Base-by-base conservation (phyloP, 53 echinoderm and acorn worm species). In the Paracentrotus lividus region DNA sequence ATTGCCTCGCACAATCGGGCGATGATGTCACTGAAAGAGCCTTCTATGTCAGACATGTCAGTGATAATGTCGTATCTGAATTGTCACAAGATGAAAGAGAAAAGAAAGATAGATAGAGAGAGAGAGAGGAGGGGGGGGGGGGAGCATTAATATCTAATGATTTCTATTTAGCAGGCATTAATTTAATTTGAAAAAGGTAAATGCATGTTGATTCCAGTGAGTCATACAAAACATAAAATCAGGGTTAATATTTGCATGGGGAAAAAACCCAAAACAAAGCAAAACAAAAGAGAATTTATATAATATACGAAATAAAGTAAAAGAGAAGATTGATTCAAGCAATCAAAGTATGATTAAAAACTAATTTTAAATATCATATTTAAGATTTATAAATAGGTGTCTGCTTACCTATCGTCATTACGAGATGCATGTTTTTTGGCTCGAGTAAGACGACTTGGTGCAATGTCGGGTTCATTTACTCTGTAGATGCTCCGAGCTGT, bases 1-100 rank as follows among this genome's bases (percentile, higher is more conserved):
- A 97, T 95, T 9, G 94, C 59, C 60, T 95, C 94, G 66, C 96
- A 97, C 29, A 97, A 90, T 20, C 94, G 86, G 40, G 94, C 95
- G 43, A 97, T 90, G 93, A 94, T 95, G 75, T 94, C 88, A 67
- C 95, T 95, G 52, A 96, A 96, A 10, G 92, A 92, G 23, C 94
- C 85, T 54, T 97, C 97, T 4, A 97, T 78, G 57, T 95, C 94
- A 1, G 77, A 84, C 51, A 97, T 77, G 29, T 97, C 97, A 8
- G 86, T 72, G 26, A 77, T 61, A 10, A 93, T 34, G 33, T 40
- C 16, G 20, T 5, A 18, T 54, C 91, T 91, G 38, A 49, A 66
- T 13, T 40, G 47, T 3, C 36, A 13, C 40, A 13, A 40, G 72
- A 72, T 18, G 38, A 64, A 64, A 40, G 38, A 1, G 12, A 4